These are phyloP conservation scores for Macrocentrus cingulum DNA, from an alignment of 1,140 invertebrate genomes.

Conservation along the genomic window DNA sequence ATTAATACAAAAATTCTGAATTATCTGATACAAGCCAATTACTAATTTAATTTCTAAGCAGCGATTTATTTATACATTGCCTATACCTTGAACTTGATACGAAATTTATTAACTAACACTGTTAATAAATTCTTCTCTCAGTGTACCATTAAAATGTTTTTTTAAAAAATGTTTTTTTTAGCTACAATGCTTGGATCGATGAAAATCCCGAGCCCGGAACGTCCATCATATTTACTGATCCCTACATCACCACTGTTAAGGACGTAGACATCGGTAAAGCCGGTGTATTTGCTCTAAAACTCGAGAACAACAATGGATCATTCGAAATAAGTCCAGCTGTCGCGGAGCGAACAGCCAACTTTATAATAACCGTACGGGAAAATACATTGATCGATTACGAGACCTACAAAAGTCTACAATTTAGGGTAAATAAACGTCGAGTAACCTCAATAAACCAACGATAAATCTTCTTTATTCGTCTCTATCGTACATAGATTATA, in stretches of 20 bases:
- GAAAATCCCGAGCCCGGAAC: constrained; percentile 84
- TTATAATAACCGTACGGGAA: constrained; percentile 82
- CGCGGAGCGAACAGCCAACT: constrained; percentile 77
- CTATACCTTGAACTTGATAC: no score
- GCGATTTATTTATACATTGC: no score
- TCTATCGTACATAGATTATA: constrained; percentile 63
- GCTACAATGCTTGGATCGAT: constrained; percentile 73
- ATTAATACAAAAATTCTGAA: no score
- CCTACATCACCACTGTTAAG: constrained; percentile 70
- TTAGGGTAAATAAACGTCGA: constrained; percentile 64
- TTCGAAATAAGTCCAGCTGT: constrained; percentile 88
- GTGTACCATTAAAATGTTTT: no score
- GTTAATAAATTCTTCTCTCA: no score
- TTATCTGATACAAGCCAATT: no score
- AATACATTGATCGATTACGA: constrained; percentile 83
- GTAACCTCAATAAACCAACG: constrained; percentile 19
- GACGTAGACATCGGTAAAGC: constrained; percentile 80
- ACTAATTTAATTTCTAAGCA: no score
- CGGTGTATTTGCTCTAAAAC: constrained; percentile 77
- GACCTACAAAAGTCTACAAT: constrained; percentile 68
- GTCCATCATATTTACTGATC: constrained; percentile 69
- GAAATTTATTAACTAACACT: no score
- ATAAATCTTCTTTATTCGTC: constrained; percentile 22
- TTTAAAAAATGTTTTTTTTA: constrained; percentile 43
- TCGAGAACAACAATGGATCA: constrained; percentile 81